A percentile compares a stretch with the other conserved stretches of the same genome.
Evolutionary conservation across 2,888 invertebrate genomes (phyloP).

Genomic region (Congeria kusceri): DNA sequence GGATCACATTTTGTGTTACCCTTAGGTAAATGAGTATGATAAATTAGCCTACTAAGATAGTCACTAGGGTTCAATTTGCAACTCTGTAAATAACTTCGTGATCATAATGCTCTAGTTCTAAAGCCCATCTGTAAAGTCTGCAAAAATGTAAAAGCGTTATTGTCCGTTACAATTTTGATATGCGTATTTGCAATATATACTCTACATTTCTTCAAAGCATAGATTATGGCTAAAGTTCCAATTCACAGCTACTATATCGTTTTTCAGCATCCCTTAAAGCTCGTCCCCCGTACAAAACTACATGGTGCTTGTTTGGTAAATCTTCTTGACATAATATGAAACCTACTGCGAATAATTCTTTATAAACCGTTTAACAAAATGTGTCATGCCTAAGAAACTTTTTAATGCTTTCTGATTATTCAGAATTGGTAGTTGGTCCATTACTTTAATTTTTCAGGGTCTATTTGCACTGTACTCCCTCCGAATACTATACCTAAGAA

Average conservation of each 20-base stretch:
- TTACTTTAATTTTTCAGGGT: background rate
- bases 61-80: background rate
- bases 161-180: background rate
- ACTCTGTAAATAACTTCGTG: background rate
- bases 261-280: background rate
- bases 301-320: background rate
- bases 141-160: background rate
- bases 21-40: background rate
- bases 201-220: no score
- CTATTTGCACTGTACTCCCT: background rate
- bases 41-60: background rate
- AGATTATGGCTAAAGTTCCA: no score
- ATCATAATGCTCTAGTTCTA: background rate
- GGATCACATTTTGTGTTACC: no score
- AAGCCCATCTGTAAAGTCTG: background rate
- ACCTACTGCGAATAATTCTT: background rate
- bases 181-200: no score
- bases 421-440: background rate
- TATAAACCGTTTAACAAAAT: background rate
- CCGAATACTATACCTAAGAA: background rate
- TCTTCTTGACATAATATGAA: constrained; percentile 1
- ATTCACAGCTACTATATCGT: no score
- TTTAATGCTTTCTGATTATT: constrained; percentile 3
- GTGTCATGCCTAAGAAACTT: background rate
- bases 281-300: constrained; percentile 1